Conservation (phyloP, 2,888 invertebrate genomes). For the Nomada ferruginata region DNA sequence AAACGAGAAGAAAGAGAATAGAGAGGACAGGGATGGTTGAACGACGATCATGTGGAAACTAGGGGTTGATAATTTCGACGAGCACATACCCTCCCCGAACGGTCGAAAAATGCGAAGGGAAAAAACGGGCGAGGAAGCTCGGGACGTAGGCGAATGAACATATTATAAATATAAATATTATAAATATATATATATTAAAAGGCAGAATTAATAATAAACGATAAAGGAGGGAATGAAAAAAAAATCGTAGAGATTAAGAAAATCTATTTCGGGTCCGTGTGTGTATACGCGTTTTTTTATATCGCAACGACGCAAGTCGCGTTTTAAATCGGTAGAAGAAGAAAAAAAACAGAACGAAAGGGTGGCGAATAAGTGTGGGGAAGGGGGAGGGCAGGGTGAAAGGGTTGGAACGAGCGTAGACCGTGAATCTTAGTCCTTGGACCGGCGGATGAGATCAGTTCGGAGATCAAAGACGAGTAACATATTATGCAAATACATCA, state of each 20-base stretch:
- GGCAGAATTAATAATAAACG: slow-evolving; percentile 52
- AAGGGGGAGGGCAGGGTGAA: background rate
- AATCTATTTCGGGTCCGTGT: slow-evolving; percentile 78
- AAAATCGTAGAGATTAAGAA: slow-evolving; percentile 57
- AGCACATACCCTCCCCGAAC: background rate
- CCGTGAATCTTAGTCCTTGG: slow-evolving; percentile 38
- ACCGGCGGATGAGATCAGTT: background rate
- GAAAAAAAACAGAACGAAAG: background rate
- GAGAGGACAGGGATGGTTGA: too few species aligned
- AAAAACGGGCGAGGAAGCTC: background rate
- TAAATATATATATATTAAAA: slow-evolving; percentile 58
- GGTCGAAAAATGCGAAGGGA: background rate
- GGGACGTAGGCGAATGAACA: slow-evolving; percentile 49
- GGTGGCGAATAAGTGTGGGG: background rate
- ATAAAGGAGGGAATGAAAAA: slow-evolving; percentile 9
- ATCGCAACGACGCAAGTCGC: slow-evolving; percentile 58
- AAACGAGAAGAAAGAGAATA: background rate
- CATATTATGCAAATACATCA: slow-evolving; percentile 50
- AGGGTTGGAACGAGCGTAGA: slow-evolving; percentile 10
- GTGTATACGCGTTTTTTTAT: slow-evolving; percentile 72
- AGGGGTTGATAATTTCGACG: background rate
- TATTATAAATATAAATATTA: slow-evolving; percentile 57
- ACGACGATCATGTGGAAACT: too few species aligned
- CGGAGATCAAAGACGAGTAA: slow-evolving; percentile 31
- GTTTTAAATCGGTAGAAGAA: slow-evolving; percentile 52